A percentile compares a stretch with the other conserved stretches of the same genome.
phyloP scores from a whole-genome alignment of 2,797 vertebrate genomes.

The Melanotaenia boesemani region DNA sequence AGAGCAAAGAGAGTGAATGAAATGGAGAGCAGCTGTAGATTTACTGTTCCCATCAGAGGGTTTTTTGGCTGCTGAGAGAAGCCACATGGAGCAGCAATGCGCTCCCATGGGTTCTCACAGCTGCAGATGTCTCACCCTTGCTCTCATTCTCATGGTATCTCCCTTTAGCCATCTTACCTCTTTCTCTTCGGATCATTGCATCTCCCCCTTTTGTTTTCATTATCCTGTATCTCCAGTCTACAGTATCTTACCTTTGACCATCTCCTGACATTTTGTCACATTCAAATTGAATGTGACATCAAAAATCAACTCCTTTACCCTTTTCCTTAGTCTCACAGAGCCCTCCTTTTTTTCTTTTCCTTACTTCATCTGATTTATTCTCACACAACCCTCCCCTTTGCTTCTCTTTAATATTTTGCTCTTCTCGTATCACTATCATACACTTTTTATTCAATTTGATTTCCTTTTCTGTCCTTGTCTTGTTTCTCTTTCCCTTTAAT shows the following conservation, averaged over 20 bases:
- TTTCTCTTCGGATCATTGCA: conserved; percentile 10
- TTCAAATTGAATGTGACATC: conserved; percentile 38
- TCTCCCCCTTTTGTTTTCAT: conserved; percentile 11
- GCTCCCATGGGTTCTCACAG: conserved; percentile 77
- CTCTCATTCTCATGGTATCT: conserved; percentile 40
- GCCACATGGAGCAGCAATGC: conserved; percentile 61
- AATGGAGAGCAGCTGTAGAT: conserved; percentile 59
- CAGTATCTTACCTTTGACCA: conserved; percentile 21
- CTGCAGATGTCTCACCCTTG: conserved; percentile 77
- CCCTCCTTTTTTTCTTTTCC: background rate
- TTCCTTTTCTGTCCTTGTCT: background rate
- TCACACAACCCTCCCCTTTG: background rate
- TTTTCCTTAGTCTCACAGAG: conserved; percentile 9
- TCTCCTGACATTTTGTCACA: conserved; percentile 35
- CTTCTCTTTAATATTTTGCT: background rate
- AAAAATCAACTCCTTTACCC: conserved; percentile 38
- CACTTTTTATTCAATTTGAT: conserved; percentile 1
- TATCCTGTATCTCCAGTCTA: background rate
- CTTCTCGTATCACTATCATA: background rate
- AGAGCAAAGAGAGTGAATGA: conserved; percentile 21
- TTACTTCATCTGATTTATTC: background rate
- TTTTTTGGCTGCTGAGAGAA: conserved; percentile 71
- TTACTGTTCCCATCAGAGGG: conserved; percentile 60
- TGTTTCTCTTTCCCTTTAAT: conserved; percentile 5
- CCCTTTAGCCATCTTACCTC: conserved; percentile 17